phyloP scores from a whole-genome alignment of 2,888 invertebrate species.

The Scaeva pyrastri region DNA sequence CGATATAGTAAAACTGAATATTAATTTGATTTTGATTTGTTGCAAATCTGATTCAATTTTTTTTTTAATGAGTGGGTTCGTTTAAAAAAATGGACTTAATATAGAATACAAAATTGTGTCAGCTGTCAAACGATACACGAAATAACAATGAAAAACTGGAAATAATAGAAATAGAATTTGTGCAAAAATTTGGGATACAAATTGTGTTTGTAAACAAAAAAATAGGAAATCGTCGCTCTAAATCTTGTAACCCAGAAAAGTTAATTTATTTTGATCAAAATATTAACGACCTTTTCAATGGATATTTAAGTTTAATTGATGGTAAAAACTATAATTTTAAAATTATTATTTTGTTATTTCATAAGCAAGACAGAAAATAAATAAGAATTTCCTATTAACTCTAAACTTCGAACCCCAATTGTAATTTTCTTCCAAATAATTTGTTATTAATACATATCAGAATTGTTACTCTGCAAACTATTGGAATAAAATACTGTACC shows the following conservation, averaged over 20 bases:
- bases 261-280: too few species aligned
- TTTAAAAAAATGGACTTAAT: conserved; percentile 21
- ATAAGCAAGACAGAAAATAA: too few species aligned
- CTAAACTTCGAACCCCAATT: too few species aligned
- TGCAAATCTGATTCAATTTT: conserved; percentile 18
- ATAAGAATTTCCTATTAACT: too few species aligned
- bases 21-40: conserved; percentile 28
- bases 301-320: too few species aligned
- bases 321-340: too few species aligned
- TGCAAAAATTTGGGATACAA: not conserved
- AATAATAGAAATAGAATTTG: not conserved
- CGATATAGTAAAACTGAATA: conserved; percentile 15
- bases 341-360: too few species aligned
- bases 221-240: not conserved
- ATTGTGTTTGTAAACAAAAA: not conserved
- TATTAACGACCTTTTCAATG: too few species aligned
- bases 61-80: conserved; percentile 28
- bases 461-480: not conserved
- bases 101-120: not conserved
- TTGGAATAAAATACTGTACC: too few species aligned
- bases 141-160: not conserved
- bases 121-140: not conserved
- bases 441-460: too few species aligned
- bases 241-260: too few species aligned
- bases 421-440: too few species aligned